Conservation (phyloP, 2,113 vertebrate species). For the Lipophrys pholis region DNA sequence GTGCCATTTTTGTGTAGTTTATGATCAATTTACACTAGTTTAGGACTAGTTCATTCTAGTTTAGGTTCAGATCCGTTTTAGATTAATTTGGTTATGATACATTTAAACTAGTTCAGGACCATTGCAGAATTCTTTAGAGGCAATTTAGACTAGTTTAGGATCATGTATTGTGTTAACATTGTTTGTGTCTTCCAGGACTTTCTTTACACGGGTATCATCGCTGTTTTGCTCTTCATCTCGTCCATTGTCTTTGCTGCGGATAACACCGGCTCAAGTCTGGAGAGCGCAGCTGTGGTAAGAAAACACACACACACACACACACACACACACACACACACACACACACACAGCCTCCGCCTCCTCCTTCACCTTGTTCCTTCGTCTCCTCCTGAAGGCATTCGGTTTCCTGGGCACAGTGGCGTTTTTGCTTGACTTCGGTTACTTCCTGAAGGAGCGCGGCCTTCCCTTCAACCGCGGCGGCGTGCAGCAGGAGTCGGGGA, state of each 20-base stretch:
- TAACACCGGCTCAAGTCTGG: conserved; percentile 59
- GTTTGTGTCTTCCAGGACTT: conserved; percentile 83
- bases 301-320: background rate
- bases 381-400: conserved; percentile 82
- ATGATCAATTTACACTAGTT: too few relatives aligned
- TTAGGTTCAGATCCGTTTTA: too few relatives aligned
- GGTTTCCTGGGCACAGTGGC: conserved; percentile 82
- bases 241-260: conserved; percentile 78
- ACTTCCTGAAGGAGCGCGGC: background rate
- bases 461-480: fast-evolving
- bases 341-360: too few relatives aligned
- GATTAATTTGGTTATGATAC: too few relatives aligned
- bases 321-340: too few relatives aligned
- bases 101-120: too few relatives aligned
- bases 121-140: too few relatives aligned
- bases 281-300: conserved; percentile 83
- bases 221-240: conserved; percentile 77
- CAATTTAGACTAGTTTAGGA: too few relatives aligned
- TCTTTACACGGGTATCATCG: conserved; percentile 60
- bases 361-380: background rate
- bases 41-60: too few relatives aligned
- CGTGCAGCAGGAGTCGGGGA: too few relatives aligned
- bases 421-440: conserved; percentile 72
- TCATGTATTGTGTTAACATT: too few relatives aligned
- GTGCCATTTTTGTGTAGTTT: too few relatives aligned